Conservation (phyloP, 2,797 vertebrate genomes). For the Gallinago nigripennis region DNA sequence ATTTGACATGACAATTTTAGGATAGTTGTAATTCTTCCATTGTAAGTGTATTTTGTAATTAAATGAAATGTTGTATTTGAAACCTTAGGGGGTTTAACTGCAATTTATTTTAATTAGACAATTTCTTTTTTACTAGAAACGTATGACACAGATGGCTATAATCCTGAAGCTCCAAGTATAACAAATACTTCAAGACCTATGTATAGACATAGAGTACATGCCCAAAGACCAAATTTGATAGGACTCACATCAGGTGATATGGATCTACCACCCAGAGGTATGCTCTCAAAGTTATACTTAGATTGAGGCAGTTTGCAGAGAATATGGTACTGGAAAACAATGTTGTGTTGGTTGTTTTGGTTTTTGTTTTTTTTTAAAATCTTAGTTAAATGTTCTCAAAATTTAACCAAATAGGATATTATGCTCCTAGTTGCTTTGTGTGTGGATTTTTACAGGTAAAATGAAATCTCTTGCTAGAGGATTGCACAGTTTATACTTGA, state of each 20-base stretch:
- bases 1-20: background rate
- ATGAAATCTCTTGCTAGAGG: background rate
- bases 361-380: background rate
- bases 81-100: conserved; percentile 54
- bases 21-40: background rate
- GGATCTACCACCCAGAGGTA: conserved; percentile 93
- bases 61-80: background rate
- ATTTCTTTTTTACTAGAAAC: conserved; percentile 84
- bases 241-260: conserved; percentile 94
- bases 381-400: background rate
- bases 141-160: conserved; percentile 94
- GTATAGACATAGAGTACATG: conserved; percentile 92
- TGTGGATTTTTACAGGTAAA: background rate
- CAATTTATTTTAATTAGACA: conserved; percentile 77
- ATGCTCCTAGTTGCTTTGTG: background rate
- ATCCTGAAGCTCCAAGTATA: conserved; percentile 97
- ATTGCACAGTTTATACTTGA: background rate
- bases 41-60: conserved; percentile 12
- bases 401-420: background rate
- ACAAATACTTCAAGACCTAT: conserved; percentile 90
- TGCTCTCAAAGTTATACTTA: background rate
- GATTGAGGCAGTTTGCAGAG: background rate
- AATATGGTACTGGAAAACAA: background rate
- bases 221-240: conserved; percentile 96
- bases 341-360: too few species aligned